Conservation (phyloP, 2,888 invertebrate genomes). For the Tinea pellionella region DNA sequence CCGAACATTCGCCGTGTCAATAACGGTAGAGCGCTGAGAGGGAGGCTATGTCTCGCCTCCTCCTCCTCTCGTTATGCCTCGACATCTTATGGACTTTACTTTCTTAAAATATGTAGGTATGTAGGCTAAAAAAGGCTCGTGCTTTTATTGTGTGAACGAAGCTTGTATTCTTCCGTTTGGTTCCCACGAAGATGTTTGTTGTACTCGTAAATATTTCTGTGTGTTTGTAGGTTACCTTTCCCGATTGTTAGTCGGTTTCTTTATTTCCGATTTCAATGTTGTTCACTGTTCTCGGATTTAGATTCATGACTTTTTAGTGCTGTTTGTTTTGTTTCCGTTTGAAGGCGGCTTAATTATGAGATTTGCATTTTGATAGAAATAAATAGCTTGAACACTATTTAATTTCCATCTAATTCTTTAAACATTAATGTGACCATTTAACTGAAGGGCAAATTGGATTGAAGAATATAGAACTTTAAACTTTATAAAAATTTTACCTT, state of each 20-base stretch:
- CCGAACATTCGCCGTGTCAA: no score
- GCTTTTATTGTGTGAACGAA: not conserved
- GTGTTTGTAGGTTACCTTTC: constrained; percentile 6
- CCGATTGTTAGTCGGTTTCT: constrained; percentile 5
- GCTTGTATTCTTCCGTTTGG: not conserved
- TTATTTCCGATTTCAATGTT: not conserved
- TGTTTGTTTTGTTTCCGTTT: not conserved
- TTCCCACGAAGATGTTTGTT: constrained; percentile 1
- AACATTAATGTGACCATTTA: no score
- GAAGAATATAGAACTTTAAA: no score
- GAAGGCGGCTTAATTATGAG: not conserved
- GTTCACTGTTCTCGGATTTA: not conserved
- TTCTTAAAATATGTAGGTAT: not conserved
- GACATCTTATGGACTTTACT: not conserved
- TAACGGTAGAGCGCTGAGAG: no score
- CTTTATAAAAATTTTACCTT: no score
- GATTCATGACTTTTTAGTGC: not conserved
- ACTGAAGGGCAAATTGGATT: no score
- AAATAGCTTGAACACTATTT: not conserved
- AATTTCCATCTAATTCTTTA: no score
- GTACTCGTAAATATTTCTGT: not conserved
- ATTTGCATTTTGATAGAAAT: not conserved
- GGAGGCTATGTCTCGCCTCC: no score
- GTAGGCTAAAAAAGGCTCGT: not conserved
- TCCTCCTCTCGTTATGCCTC: no score